Percentiles rank a stretch among this genome's conserved stretches.
Conservation (phyloP, 2,888 invertebrate species). For the Euplexia lucipara region DNA sequence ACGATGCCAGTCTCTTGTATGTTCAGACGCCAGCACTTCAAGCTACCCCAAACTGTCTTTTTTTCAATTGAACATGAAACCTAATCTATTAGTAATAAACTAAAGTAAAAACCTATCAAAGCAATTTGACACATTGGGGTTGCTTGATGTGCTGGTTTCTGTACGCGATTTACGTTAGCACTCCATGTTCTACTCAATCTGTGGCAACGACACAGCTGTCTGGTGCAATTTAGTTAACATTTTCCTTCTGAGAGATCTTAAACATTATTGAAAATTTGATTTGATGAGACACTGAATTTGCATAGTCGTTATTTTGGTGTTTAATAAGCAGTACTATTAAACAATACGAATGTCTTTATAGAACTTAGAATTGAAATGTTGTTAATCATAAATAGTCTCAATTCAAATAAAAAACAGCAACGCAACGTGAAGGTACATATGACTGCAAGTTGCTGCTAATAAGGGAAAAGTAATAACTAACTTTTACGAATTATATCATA, state of each 20-base stretch:
- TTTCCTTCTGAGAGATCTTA: constrained; percentile 58
- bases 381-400: neutral
- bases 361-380: neutral
- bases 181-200: constrained; percentile 28
- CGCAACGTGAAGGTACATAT: too few relatives aligned
- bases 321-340: constrained; percentile 6
- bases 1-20: rapidly evolving
- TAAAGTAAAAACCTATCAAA: too few relatives aligned
- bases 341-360: neutral
- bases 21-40: too few relatives aligned
- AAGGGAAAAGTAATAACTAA: too few relatives aligned
- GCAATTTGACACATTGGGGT: too few relatives aligned
- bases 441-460: neutral
- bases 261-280: constrained; percentile 56
- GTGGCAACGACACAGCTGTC: constrained; percentile 56
- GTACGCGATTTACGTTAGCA: neutral
- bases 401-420: neutral
- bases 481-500: too few relatives aligned
- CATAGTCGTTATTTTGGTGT: constrained; percentile 14
- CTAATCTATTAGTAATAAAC: too few relatives aligned
- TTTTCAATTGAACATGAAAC: too few relatives aligned
- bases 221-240: constrained; percentile 61
- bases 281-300: constrained; percentile 48
- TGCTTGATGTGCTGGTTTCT: too few relatives aligned
- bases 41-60: too few relatives aligned